phyloP scores from a whole-genome alignment of 64 coral and sea anemone species.

The Actinia tenebrosa region DNA sequence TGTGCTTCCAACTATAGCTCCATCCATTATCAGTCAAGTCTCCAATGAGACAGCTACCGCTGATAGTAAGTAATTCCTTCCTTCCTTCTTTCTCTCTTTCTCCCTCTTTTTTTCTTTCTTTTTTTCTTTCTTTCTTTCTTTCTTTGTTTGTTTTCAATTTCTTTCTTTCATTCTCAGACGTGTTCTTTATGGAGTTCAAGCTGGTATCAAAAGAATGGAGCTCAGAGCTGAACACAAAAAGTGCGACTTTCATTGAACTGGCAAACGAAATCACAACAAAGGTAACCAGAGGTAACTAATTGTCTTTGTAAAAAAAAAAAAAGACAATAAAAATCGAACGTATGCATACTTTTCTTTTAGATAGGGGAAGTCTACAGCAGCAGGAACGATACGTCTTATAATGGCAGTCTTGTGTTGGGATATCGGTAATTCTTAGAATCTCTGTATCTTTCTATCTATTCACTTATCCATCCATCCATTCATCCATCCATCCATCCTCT shows the following conservation, averaged over 20 bases:
- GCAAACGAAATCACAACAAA: constrained; percentile 21
- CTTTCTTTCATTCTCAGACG: background rate
- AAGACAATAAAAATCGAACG: too few species aligned
- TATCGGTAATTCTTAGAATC: background rate
- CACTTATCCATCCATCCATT: background rate
- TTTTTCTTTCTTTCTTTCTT: background rate
- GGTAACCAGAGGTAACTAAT: background rate
- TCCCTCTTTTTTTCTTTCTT: background rate
- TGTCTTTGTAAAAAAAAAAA: too few species aligned
- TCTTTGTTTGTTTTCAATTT: background rate
- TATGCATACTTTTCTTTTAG: background rate
- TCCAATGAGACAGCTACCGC: background rate
- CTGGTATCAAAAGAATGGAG: constrained; percentile 6
- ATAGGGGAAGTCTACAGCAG: constrained; percentile 1
- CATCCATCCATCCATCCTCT: background rate
- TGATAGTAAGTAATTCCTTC: background rate
- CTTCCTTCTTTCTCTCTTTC: background rate
- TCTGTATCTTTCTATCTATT: background rate
- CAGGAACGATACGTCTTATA: background rate
- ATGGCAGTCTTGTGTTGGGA: constrained; percentile 19
- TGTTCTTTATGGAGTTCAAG: constrained; percentile 28
- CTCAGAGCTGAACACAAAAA: background rate
- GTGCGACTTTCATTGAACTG: background rate
- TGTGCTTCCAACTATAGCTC: background rate
- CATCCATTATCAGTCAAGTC: constrained; percentile 10